Conservation (phyloP, 2,888 invertebrate species). For the Neocrepidodera transversa region DNA sequence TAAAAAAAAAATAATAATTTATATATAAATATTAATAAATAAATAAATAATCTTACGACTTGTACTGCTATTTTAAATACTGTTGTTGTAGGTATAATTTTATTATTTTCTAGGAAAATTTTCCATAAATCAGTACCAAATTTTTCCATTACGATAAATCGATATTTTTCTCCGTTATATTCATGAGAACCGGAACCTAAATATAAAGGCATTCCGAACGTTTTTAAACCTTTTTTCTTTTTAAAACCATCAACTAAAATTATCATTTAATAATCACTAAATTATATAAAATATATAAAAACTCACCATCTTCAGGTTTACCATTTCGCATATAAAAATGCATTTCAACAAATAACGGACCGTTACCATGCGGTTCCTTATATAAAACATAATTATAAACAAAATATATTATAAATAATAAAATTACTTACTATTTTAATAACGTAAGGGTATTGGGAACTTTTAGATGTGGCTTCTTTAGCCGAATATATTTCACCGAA, state of each 20-base stretch:
- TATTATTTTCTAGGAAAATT: slow-evolving; percentile 72
- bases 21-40: neutral
- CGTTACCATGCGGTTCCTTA: slow-evolving; percentile 90
- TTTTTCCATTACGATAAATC: slow-evolving; percentile 89
- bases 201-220: slow-evolving; percentile 85
- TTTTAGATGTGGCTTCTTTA: slow-evolving; percentile 64
- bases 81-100: slow-evolving; percentile 73
- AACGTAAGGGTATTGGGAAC: slow-evolving; percentile 69
- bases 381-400: slow-evolving; percentile 30
- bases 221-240: slow-evolving; percentile 70
- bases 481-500: slow-evolving; percentile 94
- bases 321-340: slow-evolving; percentile 86
- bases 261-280: neutral
- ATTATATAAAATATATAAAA: slow-evolving; percentile 8
- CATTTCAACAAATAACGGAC: slow-evolving; percentile 93
- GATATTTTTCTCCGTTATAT: slow-evolving; percentile 76
- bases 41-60: slow-evolving; percentile 69
- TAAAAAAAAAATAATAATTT: slow-evolving; percentile 58
- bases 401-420: neutral
- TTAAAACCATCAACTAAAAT: slow-evolving; percentile 75
- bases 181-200: slow-evolving; percentile 85
- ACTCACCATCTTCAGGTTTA: slow-evolving; percentile 73
- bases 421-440: slow-evolving; percentile 77
- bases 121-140: slow-evolving; percentile 88
- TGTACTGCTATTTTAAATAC: slow-evolving; percentile 83